Evolutionary conservation across 2,797 vertebrate genomes (phyloP).

Genomic region (Macropus fuliginosus): DNA sequence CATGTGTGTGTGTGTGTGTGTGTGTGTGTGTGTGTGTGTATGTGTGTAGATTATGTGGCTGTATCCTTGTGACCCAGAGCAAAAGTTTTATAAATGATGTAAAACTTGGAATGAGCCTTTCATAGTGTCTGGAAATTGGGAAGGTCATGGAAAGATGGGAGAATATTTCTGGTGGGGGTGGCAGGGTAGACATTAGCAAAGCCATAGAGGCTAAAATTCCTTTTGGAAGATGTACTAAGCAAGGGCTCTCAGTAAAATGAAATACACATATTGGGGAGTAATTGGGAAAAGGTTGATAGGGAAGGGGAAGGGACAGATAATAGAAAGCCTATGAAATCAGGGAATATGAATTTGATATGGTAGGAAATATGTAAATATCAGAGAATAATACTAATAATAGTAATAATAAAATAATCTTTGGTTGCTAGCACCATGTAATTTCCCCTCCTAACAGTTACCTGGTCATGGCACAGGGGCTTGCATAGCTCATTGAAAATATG

Average conservation of each 20-base stretch:
- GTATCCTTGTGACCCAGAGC: neutral
- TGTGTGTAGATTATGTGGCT: neutral
- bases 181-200: neutral
- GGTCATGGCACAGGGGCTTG: neutral
- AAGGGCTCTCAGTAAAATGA: neutral
- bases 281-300: neutral
- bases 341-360: neutral
- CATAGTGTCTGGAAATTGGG: neutral
- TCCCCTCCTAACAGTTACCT: neutral
- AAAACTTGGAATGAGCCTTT: neutral
- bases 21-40: neutral
- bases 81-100: neutral
- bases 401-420: neutral
- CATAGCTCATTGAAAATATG: neutral
- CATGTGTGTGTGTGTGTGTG: too few relatives aligned
- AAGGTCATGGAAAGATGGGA: neutral
- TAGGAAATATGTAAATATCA: neutral
- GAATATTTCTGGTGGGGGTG: neutral
- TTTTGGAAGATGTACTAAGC: neutral
- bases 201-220: neutral
- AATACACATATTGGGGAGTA: neutral
- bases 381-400: neutral
- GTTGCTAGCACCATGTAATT: neutral
- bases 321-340: neutral
- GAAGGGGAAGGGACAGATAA: neutral